These are phyloP conservation scores for Uromys caudimaculatus DNA, from an alignment of 2,797 vertebrate genomes.

Conservation along the genomic window DNA sequence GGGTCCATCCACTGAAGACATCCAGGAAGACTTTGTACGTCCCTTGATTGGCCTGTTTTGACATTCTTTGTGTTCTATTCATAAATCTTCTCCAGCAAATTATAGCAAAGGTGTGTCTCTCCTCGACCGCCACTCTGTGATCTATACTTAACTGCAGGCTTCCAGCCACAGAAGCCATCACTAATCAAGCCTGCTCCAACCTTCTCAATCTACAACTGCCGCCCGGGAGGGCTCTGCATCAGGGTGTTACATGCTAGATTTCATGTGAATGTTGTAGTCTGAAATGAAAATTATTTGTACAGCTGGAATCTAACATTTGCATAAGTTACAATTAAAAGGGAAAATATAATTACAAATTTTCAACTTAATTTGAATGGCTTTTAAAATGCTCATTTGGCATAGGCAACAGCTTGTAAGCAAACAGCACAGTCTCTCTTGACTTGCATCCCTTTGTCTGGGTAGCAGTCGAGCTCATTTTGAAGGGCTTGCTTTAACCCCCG, in stretches of 20 bases:
- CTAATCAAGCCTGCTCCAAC: neutral
- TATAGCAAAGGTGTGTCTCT: neutral
- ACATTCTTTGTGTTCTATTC: neutral
- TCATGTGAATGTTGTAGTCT: slow-evolving; percentile 67
- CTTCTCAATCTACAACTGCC: slow-evolving; percentile 37
- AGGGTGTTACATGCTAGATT: slow-evolving; percentile 62
- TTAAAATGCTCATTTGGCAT: slow-evolving; percentile 75
- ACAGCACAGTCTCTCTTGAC: slow-evolving; percentile 41
- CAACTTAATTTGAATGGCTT: slow-evolving; percentile 76
- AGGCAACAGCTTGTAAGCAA: slow-evolving; percentile 71
- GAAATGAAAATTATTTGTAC: slow-evolving; percentile 78
- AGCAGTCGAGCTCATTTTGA: slow-evolving; percentile 59
- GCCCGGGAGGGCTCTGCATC: slow-evolving; percentile 35
- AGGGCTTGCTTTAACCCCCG: slow-evolving; percentile 75
- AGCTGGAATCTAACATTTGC: slow-evolving; percentile 75
- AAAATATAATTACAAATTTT: slow-evolving; percentile 82
- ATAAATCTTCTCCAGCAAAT: neutral
- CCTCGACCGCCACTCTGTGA: neutral
- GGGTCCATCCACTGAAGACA: neutral
- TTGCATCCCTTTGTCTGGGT: slow-evolving; percentile 47
- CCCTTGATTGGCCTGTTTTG: slow-evolving; percentile 7
- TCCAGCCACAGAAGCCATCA: neutral
- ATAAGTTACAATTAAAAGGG: slow-evolving; percentile 78
- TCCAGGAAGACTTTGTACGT: neutral
- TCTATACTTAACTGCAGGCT: neutral